Evolutionary conservation across 92 coral and sea anemone genomes (phyloP), one percentile per base, ranked within the genome.

Genomic region (Micromussa lordhowensis): DNA sequence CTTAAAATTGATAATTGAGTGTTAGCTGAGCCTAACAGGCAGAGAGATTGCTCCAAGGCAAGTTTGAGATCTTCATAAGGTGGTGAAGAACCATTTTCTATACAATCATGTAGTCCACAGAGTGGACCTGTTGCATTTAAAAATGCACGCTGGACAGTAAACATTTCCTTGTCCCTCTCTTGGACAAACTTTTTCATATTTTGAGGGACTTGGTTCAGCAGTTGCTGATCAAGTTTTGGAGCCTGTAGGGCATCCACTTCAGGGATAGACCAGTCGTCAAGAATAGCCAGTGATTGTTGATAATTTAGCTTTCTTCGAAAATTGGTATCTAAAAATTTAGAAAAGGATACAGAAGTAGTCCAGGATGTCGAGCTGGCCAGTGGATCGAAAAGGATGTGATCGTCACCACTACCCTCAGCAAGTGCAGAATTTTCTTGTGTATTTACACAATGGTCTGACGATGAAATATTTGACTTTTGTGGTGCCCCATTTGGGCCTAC

Each of bases 141-240:
- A 32, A 91, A 35, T 9, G 91, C 85, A 40, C 91, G 85, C 81
- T 91, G 94, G n/a, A 91, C 49, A 51, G 81, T 85, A 58, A 34
- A 73, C 49, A 87, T 49, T 68, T 86, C 93, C 36, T 86, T 87
- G 75, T 82, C 89, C 48, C 90, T 75, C 34, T 90, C 93, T 81
- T 90, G 93, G 0, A 73, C 74, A 80, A 79, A 61, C 79, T 82
- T 77, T 32, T 82, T 82, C 64, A 81, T 38, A 73, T 91, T 82
- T 1, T 0, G 5, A 19, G 93, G 87, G n/a, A 90, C 84, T 40
- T 88, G 91, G 40, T 81, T 86, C 22, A 86, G 12, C 9, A 90
- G 35, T 26, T 82, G 85, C 34, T 68, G 93, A 80, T 86, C 90
- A 1, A 82, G 83, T 22, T 83, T 81, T 31, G 93, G 93, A n/a